These are phyloP conservation scores for Philotrypesis tridentata DNA, from an alignment of 1,140 invertebrate species.

Conservation along the genomic window DNA sequence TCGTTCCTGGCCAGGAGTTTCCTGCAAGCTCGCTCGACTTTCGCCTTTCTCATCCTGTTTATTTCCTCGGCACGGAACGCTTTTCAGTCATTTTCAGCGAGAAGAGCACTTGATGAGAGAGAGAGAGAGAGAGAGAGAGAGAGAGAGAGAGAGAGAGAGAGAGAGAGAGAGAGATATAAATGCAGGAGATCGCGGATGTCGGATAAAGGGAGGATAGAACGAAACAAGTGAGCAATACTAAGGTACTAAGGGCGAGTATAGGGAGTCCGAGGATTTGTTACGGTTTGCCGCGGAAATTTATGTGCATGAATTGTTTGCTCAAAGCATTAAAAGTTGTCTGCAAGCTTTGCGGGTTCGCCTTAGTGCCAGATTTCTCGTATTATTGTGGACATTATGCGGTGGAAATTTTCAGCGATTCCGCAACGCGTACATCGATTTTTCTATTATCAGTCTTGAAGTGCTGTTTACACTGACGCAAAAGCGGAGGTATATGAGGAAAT, in stretches of 20 bases:
- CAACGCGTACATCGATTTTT: no score
- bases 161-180: neutral
- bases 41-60: neutral
- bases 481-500: no score
- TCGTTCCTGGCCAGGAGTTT: neutral
- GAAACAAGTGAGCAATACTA: neutral
- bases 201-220: constrained; percentile 9
- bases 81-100: neutral
- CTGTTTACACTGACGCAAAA: no score
- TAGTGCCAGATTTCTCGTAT: neutral
- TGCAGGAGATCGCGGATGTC: constrained; percentile 19
- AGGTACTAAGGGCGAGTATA: neutral
- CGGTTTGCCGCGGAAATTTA: constrained; percentile 30
- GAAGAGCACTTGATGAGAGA: constrained; percentile 3
- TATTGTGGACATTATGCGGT: neutral
- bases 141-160: neutral
- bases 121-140: neutral
- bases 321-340: constrained; percentile 28
- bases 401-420: neutral
- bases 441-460: no score
- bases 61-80: neutral
- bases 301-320: constrained; percentile 36
- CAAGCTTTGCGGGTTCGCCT: constrained; percentile 11
- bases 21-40: no score
- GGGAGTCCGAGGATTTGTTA: constrained; percentile 9